Conservation (phyloP, 2,888 invertebrate species). For the Arge pagana region DNA sequence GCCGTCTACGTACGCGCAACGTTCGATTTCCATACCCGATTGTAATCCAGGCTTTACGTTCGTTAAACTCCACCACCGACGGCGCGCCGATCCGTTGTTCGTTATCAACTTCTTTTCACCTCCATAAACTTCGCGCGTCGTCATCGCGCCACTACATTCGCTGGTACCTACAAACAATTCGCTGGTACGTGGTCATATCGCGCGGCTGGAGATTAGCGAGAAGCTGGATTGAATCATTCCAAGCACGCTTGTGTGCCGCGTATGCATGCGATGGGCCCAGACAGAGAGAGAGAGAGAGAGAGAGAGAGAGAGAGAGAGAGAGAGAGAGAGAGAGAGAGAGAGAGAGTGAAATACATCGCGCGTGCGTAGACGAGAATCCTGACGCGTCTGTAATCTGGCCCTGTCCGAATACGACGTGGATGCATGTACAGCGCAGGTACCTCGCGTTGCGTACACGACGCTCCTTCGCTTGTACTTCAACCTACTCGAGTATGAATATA, state of each 20-base stretch:
- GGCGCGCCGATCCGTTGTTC: not conserved
- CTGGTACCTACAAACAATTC: not conserved
- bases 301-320: too few species aligned
- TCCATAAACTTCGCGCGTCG: not conserved
- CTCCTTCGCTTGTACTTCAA: too few species aligned
- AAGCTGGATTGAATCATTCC: constrained; percentile 37
- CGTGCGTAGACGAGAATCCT: too few species aligned
- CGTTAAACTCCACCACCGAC: constrained; percentile 8
- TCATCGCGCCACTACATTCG: not conserved
- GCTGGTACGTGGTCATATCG: constrained; percentile 38
- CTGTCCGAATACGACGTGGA: too few species aligned
- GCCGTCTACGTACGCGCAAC: not conserved
- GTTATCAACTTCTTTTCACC: not conserved
- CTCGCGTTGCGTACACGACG: too few species aligned
- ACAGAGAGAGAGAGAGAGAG: too few species aligned
- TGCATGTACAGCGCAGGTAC: too few species aligned
- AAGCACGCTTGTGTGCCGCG: constrained; percentile 25
- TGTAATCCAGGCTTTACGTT: constrained; percentile 3
- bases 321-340: too few species aligned
- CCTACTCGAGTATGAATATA: constrained; percentile 5
- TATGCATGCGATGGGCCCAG: too few species aligned
- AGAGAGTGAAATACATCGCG: too few species aligned
- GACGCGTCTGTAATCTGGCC: too few species aligned
- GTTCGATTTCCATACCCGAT: too few species aligned
- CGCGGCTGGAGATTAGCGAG: constrained; percentile 38